Conservation (phyloP, 2,113 vertebrate species). For the Caloenas nicobarica region DNA sequence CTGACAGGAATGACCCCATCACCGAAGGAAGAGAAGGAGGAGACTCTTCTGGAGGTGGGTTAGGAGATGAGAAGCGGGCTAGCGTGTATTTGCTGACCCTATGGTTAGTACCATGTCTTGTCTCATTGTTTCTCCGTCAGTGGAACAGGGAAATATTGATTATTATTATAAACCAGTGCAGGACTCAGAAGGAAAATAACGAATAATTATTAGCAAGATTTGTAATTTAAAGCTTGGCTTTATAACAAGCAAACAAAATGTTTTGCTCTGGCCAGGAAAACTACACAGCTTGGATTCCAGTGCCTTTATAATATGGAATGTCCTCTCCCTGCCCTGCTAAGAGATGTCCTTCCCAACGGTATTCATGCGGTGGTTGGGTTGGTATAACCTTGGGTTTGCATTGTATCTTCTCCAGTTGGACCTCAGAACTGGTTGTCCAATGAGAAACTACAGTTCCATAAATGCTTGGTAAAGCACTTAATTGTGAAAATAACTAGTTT, state of each 20-base stretch:
- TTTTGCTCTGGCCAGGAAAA: not conserved
- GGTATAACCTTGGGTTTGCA: not conserved
- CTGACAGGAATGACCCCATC: not conserved
- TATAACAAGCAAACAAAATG: not conserved
- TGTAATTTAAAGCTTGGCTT: not conserved
- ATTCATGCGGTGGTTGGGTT: not conserved
- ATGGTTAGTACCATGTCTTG: not conserved
- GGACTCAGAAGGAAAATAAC: not conserved
- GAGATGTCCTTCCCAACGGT: not conserved
- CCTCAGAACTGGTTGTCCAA: slow-evolving; percentile 29
- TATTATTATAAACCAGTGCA: not conserved
- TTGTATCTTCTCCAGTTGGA: not conserved
- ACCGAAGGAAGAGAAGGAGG: not conserved
- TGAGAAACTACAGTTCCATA: not conserved
- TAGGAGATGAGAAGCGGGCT: not conserved
- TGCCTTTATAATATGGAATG: not conserved
- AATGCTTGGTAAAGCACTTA: slow-evolving; percentile 57
- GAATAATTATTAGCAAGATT: not conserved
- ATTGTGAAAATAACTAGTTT: slow-evolving; percentile 65
- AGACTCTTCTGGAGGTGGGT: not conserved
- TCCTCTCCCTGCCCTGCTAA: not conserved
- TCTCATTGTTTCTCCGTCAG: not conserved
- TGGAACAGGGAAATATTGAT: not conserved
- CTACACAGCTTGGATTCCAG: not conserved
- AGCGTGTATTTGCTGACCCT: not conserved